Evolutionary conservation across 2,113 vertebrate species (phyloP), one percentile per base, ranked within the genome.

Genomic region (Sinocyclocheilus anshuiensis): DNA sequence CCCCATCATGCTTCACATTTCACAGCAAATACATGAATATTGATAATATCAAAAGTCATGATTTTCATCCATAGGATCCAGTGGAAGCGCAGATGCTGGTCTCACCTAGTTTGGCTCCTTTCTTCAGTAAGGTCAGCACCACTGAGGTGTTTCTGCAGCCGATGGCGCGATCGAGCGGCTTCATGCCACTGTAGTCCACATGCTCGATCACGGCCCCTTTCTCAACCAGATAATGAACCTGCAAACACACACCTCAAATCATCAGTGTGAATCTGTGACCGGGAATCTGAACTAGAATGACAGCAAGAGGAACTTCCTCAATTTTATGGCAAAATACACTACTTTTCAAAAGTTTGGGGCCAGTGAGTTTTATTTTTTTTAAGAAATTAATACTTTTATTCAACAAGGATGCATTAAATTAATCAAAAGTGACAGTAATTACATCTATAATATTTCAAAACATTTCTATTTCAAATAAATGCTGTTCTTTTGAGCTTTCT

Each of bases 191-290:
- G 90, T 96, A 96, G 94, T 99, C 98, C 79, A 98, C 94, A 0
- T 99, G 98, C 93, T 99, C 98, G 0, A 99, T 97, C 93, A 96
- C 94, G 0, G 98, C 98, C 88, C 98, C 98, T 81, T 95, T 96
- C 86, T 99, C 98, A 22, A 99, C 97, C 92, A 99, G 93, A 90
- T 98, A 98, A 93, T 97, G 96, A 89, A 99, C 98, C 98, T 99
- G 86, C 5, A 76, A 7, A 80, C 45, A 48, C 11, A 55, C 53
- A 55, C 15, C 67, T 80, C 36, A 42, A 3, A 42, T 74, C 71
- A 72, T 69, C 29, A 33, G 13, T 13, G 26, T 29, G 11, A 67
- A 61, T n/a, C 59, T 61, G 59, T 5, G 22, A n/a, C 3, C 1
- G 4, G 3, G 11, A 26, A 12, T 4, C 1, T 26, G 11, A 26